These are phyloP conservation scores for Acanthosepion lycidas DNA, from an alignment of 2,888 invertebrate species.

Conservation along the genomic window DNA sequence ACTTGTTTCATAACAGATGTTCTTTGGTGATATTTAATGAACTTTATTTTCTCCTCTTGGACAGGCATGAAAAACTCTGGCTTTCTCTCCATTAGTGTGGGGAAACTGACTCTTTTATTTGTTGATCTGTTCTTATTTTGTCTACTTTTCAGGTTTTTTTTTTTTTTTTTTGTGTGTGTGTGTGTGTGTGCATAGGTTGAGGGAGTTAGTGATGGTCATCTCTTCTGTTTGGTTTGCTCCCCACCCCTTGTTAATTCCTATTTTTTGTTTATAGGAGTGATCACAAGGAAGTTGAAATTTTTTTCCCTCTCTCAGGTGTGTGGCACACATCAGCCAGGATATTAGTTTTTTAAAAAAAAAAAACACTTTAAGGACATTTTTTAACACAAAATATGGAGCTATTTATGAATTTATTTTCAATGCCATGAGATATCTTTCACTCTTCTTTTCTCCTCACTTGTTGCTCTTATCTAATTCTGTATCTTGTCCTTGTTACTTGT, in stretches of 20 bases:
- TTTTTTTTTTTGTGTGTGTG: background rate
- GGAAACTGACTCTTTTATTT: background rate
- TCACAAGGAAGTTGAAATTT: too few species aligned
- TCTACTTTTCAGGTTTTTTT: background rate
- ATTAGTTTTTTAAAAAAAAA: background rate
- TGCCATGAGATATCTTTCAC: background rate
- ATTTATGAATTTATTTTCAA: background rate
- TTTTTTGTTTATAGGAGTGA: background rate
- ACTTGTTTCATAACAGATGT: background rate
- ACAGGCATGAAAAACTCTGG: background rate
- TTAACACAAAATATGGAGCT: too few species aligned
- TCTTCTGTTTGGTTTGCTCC: background rate
- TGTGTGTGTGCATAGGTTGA: background rate
- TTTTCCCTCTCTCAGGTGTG: background rate
- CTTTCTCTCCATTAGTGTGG: background rate
- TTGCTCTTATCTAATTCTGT: too few species aligned
- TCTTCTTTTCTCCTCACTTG: too few species aligned
- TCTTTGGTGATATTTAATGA: background rate
- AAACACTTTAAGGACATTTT: background rate
- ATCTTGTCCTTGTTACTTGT: too few species aligned
- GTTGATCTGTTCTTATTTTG: background rate
- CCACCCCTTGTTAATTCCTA: background rate
- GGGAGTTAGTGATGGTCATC: background rate
- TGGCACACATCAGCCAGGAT: background rate
- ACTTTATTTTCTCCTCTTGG: background rate